These are phyloP conservation scores for Salticus scenicus DNA, from an alignment of 2,888 invertebrate species.

Conservation along the genomic window DNA sequence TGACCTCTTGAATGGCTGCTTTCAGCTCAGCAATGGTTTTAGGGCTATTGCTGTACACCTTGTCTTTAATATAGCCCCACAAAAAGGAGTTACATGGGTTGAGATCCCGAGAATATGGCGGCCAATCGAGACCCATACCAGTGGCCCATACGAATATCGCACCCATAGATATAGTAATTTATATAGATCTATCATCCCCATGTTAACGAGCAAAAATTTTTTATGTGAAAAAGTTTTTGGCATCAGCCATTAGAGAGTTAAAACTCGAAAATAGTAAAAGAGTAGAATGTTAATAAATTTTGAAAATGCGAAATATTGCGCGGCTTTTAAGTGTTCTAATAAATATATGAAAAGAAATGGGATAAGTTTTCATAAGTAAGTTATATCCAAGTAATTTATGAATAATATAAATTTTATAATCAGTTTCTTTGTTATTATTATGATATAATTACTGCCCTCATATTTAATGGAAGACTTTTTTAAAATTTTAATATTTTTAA, in stretches of 20 bases:
- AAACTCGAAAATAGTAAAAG: neutral
- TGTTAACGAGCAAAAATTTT: too few species aligned
- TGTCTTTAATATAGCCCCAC: too few species aligned
- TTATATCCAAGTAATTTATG: too few species aligned
- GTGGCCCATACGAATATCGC: neutral
- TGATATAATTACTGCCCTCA: too few species aligned
- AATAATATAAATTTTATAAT: too few species aligned
- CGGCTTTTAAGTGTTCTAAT: neutral
- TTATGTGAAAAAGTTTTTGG: too few species aligned
- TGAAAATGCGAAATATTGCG: neutral
- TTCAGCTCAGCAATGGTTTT: neutral
- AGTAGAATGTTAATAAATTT: neutral
- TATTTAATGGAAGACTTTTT: too few species aligned
- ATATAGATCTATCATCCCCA: neutral
- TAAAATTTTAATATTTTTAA: too few species aligned
- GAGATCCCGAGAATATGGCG: neutral
- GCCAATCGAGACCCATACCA: neutral
- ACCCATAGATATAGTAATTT: neutral
- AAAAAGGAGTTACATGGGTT: neutral
- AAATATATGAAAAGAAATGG: too few species aligned
- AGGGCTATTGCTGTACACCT: neutral
- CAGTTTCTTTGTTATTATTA: too few species aligned
- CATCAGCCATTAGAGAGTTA: too few species aligned
- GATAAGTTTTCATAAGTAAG: too few species aligned
- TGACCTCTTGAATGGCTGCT: neutral